These are phyloP conservation scores for Ariopsis seemanni DNA, from an alignment of 2,113 vertebrate species.

Conservation along the genomic window DNA sequence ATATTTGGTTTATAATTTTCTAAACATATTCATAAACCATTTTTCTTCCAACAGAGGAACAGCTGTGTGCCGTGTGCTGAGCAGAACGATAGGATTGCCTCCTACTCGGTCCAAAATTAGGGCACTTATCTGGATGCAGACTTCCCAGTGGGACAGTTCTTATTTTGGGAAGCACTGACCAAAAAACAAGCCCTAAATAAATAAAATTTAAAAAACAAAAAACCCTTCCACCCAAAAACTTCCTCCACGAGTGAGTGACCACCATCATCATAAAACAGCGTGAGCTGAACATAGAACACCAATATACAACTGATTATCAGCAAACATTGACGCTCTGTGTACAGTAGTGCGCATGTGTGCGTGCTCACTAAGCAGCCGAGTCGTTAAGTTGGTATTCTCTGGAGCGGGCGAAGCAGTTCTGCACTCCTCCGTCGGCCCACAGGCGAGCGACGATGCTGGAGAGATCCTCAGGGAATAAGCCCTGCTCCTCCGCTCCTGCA, in stretches of 20 bases:
- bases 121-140: no score
- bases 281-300: background rate
- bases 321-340: background rate
- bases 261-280: background rate
- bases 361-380: slow-evolving; percentile 94
- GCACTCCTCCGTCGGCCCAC: slow-evolving; percentile 91
- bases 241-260: background rate
- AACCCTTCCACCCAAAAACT: background rate
- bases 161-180: background rate
- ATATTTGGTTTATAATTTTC: background rate
- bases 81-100: background rate
- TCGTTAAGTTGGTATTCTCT: slow-evolving; percentile 84
- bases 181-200: background rate
- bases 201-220: background rate
- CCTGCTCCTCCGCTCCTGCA: slow-evolving; percentile 90
- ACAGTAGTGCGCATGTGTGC: background rate
- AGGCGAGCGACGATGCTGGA: slow-evolving; percentile 87
- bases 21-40: background rate
- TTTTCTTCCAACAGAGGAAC: background rate
- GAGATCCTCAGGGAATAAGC: slow-evolving; percentile 88
- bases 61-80: background rate
- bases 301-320: background rate
- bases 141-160: background rate
- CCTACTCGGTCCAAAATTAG: background rate
- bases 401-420: slow-evolving; percentile 92